Evolutionary conservation across 2,113 vertebrate species (phyloP).

Genomic region (Phodopus roborovskii): DNA sequence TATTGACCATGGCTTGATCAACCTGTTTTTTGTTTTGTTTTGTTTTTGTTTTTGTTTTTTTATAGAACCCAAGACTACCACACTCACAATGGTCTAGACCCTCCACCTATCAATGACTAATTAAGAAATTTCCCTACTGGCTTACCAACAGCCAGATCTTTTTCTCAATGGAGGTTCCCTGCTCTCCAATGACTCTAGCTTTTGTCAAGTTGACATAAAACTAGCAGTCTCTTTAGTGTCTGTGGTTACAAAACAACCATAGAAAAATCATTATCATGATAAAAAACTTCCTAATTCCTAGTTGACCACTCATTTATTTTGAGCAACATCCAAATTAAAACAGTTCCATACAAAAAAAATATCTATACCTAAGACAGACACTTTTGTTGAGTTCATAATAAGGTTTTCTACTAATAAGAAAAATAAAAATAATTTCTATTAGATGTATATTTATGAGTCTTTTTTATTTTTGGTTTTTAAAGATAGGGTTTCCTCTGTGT

Average conservation of each 20-base stretch:
- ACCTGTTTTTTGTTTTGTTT: neutral
- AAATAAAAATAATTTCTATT: conserved; percentile 36
- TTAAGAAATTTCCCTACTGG: neutral
- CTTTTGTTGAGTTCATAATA: neutral
- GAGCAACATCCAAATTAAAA: conserved; percentile 39
- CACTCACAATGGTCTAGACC: neutral
- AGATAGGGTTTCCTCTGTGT: too few relatives aligned
- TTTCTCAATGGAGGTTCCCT: neutral
- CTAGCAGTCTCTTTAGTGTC: neutral
- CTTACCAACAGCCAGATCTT: neutral
- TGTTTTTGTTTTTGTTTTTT: too few relatives aligned
- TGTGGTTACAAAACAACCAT: conserved; percentile 18
- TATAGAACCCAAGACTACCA: too few relatives aligned
- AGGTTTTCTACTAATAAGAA: neutral
- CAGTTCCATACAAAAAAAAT: neutral
- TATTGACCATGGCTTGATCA: too few relatives aligned
- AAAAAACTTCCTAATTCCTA: neutral
- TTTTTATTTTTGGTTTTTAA: too few relatives aligned
- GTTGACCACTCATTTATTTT: neutral
- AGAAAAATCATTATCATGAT: conserved; percentile 28
- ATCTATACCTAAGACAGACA: neutral
- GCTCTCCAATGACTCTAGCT: neutral
- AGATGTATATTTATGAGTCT: neutral
- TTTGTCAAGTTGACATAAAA: neutral
- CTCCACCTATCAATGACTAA: neutral